Base-by-base conservation (phyloP, 2,888 invertebrate species). In the Caenorhabditis becei region DNA sequence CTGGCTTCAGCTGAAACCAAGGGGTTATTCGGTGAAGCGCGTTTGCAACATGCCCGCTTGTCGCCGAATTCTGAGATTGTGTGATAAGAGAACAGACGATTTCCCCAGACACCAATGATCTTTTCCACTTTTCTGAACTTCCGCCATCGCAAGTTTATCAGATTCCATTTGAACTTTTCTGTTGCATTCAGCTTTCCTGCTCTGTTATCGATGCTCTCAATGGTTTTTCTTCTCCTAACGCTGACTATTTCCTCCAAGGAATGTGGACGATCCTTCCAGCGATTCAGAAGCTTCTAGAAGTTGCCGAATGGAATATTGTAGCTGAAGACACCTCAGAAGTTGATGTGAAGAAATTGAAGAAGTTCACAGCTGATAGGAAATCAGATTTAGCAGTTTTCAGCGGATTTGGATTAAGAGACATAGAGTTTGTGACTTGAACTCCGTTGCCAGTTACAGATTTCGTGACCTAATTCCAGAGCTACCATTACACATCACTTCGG, bases 401-500 rank as follows among this genome's bases (percentile, higher is more conserved):
- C 47, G 88, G 88, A 28, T 80, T 81, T 51, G 87, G 82, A 3
- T 47, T 89, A 11, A 51, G 35, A 8, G 89, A 89, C 66, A 58
- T 23, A 53, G 54, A 80, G 87, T 87, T 95, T 95, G 93, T 94
- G 11, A 41, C 28, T 8, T 4, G 26, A 24, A 26, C 14, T 53
- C 2, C 26, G 23, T 3, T 62, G 28, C 2, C 5, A 70, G 10
- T 23, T n/a, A n/a, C n/a, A n/a, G n/a, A 41, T 18, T 58, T 18
- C 20, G 41, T 32, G 10, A 32, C 14, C 41, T 14, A 20, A n/a
- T 37, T 93, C 93, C 66, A 94, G 95, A 89, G 94, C 96, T 0
- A 95, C 95, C 1, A 96, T 97, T 81, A 95, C 96, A 85, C 97
- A 97, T 92, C 97, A 97, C 93, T 94, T 94, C 7, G 94, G 94